Conservation (phyloP, 2,888 invertebrate species). For the Agrotis segetum region DNA sequence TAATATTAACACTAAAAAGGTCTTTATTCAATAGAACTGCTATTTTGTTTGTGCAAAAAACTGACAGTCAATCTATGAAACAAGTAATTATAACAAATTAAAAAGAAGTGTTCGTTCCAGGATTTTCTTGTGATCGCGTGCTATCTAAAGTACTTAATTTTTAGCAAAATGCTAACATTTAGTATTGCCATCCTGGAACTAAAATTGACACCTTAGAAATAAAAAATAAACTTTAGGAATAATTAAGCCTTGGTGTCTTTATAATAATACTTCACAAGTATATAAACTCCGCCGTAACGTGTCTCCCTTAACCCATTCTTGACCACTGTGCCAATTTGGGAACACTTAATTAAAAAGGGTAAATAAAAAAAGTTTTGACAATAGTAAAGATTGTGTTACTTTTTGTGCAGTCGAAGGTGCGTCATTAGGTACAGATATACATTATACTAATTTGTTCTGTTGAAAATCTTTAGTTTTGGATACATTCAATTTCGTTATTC, state of each 20-base stretch:
- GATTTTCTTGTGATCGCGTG: conserved; percentile 29
- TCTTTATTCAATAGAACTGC: conserved; percentile 62
- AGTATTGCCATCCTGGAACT: conserved; percentile 35
- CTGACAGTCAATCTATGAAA: conserved; percentile 46
- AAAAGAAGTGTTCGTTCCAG: conserved; percentile 23
- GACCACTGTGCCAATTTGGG: no score
- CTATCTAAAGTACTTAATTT: conserved; percentile 28
- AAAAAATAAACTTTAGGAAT: conserved; percentile 54
- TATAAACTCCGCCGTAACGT: conserved; percentile 40
- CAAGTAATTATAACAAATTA: conserved; percentile 5
- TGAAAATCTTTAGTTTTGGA: no score
- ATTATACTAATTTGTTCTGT: no score
- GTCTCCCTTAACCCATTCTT: conserved; percentile 35
- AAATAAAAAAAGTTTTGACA: no score
- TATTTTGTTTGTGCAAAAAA: conserved; percentile 64
- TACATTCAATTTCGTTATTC: no score
- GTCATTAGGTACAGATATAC: no score
- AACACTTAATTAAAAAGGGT: no score
- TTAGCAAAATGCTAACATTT: conserved; percentile 30
- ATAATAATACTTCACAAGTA: conserved; percentile 66
- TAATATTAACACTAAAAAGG: conserved; percentile 58
- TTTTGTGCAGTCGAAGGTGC: no score
- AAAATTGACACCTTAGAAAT: conserved; percentile 38
- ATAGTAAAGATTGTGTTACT: no score
- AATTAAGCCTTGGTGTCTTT: conserved; percentile 65